Percentiles rank a stretch among this genome's conserved stretches.
phyloP scores from a whole-genome alignment of 2,113 vertebrate genomes.

The Thalassoma bifasciatum region DNA sequence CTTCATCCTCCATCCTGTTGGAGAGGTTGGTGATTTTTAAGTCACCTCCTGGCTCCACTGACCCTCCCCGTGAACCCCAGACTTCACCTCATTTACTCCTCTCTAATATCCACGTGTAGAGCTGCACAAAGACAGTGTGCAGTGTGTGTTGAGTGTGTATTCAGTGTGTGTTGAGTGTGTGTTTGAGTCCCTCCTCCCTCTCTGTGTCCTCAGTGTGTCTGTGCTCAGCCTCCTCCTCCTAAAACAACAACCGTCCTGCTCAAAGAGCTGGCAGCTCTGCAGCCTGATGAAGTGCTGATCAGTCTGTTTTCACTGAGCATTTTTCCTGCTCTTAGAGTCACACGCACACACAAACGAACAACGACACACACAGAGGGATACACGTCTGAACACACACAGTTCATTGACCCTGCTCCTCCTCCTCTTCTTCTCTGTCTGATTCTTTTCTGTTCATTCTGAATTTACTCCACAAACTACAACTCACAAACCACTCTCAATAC shows the following conservation, averaged over 20 bases:
- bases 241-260: conserved; percentile 30
- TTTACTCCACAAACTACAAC: background rate
- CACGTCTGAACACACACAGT: background rate
- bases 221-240: background rate
- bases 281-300: conserved; percentile 62
- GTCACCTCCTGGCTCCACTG: no score
- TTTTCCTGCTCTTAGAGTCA: conserved; percentile 41
- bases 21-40: no score
- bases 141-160: no score
- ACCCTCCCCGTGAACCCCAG: no score
- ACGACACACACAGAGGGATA: conserved; percentile 11
- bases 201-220: background rate
- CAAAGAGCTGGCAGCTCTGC: conserved; percentile 19
- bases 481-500: no score
- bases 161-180: no score
- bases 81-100: no score
- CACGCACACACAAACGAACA: conserved; percentile 14
- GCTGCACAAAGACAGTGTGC: no score
- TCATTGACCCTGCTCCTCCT: background rate
- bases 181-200: background rate
- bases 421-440: background rate
- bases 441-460: background rate
- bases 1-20: no score
- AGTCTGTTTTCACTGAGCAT: conserved; percentile 62
- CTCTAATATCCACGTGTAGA: no score